Base-by-base conservation (phyloP, 1,140 invertebrate species). In the Octopus sinensis region DNA sequence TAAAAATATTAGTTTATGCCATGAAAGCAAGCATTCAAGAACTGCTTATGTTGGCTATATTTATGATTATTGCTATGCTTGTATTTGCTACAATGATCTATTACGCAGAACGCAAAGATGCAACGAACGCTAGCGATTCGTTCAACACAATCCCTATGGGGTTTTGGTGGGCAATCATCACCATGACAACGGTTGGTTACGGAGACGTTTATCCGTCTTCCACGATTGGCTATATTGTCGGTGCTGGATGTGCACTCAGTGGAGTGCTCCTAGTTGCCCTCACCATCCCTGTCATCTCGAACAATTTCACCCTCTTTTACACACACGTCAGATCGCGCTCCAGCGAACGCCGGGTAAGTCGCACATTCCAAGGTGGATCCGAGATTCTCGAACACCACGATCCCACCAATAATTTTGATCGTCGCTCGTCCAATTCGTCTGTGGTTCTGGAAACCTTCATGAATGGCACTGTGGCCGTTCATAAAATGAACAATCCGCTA, bases 1-100 rank as follows among this genome's bases (percentile, higher is more conserved):
- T 90, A 5, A 86, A 89, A 80, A 88, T 90, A 53, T 84, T 90
- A 79, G 86, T 90, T 0, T 89, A 89, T 81, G 85, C 89, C 7
- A 81, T 91, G 53, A 88, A 89, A 79, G 88, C 88, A 53, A 89
- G 88, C 81, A 83, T 89, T 53, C 88, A 89, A 71, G 90, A 90
- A 81, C 82, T 91, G 52, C 80, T 89, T 30, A 93, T 99, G 83
- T 92, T 99, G 84, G 96, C 98, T 83, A 98, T 99, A 93, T 99
- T 99, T 93, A 93, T 99, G 85, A 95, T 98, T 83, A 94, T 99
- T 86, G 97, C 96, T 88, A 98, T 99, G 91, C 96, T 99, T 82
- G 97, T 99, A 89, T 99, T 99, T 91, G 97, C 97, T 85, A 96
- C 96, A 88, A 93, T 99, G 85, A 97, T 99, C 80, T 99, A 99